Evolutionary conservation across 2,888 invertebrate genomes (phyloP).

Genomic region (Lingula anatina): DNA sequence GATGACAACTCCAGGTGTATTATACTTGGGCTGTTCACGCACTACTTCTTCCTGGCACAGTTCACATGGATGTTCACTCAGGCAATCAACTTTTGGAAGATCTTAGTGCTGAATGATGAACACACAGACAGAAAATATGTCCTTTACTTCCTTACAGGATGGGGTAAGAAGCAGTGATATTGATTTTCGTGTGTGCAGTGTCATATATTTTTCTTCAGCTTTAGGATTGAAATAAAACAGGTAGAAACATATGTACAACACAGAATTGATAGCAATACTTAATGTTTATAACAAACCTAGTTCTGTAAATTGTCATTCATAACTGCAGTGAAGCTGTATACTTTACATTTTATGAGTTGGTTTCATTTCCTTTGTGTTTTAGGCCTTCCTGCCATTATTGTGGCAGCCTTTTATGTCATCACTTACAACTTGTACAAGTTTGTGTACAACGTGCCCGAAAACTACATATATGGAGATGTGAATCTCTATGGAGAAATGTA

Average conservation of each 20-base stretch:
- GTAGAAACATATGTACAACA: not conserved
- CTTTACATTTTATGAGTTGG: not conserved
- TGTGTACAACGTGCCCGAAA: constrained; percentile 23
- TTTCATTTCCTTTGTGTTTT: constrained; percentile 8
- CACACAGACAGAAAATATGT: constrained; percentile 46
- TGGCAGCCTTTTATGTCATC: constrained; percentile 39
- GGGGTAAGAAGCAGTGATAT: constrained; percentile 48
- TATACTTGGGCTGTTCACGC: constrained; percentile 42
- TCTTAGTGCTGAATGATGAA: constrained; percentile 48
- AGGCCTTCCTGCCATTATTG: constrained; percentile 38
- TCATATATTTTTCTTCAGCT: not conserved
- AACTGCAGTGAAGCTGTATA: not conserved
- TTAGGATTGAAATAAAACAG: not conserved
- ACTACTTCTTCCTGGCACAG: constrained; percentile 48
- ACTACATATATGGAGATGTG: constrained; percentile 45
- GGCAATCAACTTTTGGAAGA: constrained; percentile 45
- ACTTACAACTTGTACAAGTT: constrained; percentile 41
- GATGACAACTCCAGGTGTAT: constrained; percentile 44
- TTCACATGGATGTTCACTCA: constrained; percentile 48
- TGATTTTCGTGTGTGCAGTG: no score
- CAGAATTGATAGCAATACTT: not conserved
- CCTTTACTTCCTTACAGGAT: constrained; percentile 42
- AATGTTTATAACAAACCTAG: not conserved
- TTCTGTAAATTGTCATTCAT: not conserved
- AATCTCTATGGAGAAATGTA: constrained; percentile 42